A percentile compares a stretch with the other conserved stretches of the same genome.
These are phyloP conservation scores for Asteroscopus sphinx DNA, from an alignment of 2,888 invertebrate genomes.

Conservation along the genomic window DNA sequence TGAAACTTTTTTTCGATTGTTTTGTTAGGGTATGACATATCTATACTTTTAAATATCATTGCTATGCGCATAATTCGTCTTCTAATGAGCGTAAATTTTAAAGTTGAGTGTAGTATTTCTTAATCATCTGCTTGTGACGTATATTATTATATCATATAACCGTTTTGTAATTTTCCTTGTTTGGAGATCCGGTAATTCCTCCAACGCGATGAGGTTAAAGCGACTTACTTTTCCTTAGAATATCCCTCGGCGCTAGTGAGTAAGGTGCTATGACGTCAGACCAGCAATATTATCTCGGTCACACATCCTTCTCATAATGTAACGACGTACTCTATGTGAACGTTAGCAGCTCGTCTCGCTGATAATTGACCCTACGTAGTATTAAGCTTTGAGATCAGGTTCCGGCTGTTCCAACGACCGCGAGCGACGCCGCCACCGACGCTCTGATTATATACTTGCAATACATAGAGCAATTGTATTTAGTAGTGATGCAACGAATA, in stretches of 20 bases:
- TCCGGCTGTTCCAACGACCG: constrained; percentile 30
- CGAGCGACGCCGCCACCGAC: no score
- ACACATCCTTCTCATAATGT: constrained; percentile 65
- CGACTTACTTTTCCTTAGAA: constrained; percentile 54
- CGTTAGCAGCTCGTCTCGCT: constrained; percentile 32
- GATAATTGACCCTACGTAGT: constrained; percentile 41
- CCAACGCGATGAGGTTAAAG: constrained; percentile 45
- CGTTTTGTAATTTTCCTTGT: constrained; percentile 54
- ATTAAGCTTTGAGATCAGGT: constrained; percentile 41
- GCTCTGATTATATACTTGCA: constrained; percentile 24
- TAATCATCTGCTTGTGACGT: constrained; percentile 44
- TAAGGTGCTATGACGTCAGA: constrained; percentile 64
- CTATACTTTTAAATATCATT: no score
- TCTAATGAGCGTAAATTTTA: constrained; percentile 27
- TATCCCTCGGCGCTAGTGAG: constrained; percentile 50
- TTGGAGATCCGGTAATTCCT: constrained; percentile 56
- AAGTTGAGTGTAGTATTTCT: constrained; percentile 34
- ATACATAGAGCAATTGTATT: constrained; percentile 15
- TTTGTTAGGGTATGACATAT: no score
- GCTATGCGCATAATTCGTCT: constrained; percentile 32
- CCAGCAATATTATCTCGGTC: constrained; percentile 51
- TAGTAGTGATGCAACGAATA: no score
- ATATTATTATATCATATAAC: constrained; percentile 43
- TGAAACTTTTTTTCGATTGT: no score
- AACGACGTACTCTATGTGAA: constrained; percentile 48